A percentile compares a stretch with the other conserved stretches of the same genome.
phyloP scores from a whole-genome alignment of 37 sponge, comb jelly and placozoan species.

The Spongilla lacustris region DNA sequence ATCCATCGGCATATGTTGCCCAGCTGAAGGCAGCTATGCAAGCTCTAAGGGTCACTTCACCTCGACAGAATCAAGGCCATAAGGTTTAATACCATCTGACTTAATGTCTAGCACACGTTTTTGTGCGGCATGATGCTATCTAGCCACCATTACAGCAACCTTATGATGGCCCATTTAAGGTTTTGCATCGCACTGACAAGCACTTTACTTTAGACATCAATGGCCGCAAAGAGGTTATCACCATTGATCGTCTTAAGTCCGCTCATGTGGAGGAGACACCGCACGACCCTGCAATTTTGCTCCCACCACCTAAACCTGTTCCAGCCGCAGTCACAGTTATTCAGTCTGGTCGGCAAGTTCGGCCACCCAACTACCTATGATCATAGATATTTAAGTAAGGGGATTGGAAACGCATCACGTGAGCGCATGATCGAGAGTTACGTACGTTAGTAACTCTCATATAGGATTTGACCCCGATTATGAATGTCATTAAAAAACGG shows the following conservation, averaged over 20 bases:
- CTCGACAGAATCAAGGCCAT: constrained; percentile 17
- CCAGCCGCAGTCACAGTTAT: background rate
- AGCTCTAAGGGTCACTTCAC: constrained; percentile 7
- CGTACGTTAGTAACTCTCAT: too few species aligned
- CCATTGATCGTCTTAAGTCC: constrained; percentile 51
- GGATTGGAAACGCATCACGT: too few species aligned
- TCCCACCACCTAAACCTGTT: background rate
- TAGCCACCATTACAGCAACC: constrained; percentile 2
- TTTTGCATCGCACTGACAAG: constrained; percentile 11
- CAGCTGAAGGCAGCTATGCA: constrained; percentile 17
- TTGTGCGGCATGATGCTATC: constrained; percentile 39
- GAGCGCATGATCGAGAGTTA: too few species aligned
- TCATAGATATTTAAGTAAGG: too few species aligned
- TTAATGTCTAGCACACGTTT: constrained; percentile 9
- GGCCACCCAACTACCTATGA: background rate
- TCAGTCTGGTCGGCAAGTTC: constrained; percentile 14
- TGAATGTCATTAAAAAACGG: too few species aligned
- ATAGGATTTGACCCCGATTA: too few species aligned
- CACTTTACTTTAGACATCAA: constrained; percentile 34
- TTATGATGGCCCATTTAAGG: constrained; percentile 46
- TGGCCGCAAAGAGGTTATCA: background rate
- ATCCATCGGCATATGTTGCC: too few species aligned
- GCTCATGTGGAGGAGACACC: constrained; percentile 10
- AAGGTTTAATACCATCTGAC: background rate
- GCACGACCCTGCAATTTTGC: background rate